Conservation (phyloP, 2,797 vertebrate species). For the Dendrocincla fuliginosa region DNA sequence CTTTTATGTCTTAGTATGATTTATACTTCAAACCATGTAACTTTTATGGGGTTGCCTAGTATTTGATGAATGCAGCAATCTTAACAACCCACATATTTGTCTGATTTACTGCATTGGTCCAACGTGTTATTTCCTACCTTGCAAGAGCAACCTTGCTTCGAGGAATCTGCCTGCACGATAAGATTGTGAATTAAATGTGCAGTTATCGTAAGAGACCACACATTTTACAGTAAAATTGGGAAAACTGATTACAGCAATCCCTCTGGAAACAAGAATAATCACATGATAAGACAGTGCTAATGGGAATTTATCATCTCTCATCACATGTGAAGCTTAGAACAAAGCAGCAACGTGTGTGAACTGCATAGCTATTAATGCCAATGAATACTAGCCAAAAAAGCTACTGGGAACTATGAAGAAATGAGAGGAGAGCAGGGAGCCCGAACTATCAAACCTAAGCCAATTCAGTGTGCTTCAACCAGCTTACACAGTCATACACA, state of each 20-base stretch:
- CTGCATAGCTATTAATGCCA: slow-evolving; percentile 33
- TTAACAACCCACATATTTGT: slow-evolving; percentile 34
- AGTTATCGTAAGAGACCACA: slow-evolving; percentile 63
- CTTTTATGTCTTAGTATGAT: slow-evolving; percentile 39
- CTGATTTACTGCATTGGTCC: slow-evolving; percentile 43
- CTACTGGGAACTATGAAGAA: background rate
- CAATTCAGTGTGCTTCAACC: background rate
- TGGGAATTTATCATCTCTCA: slow-evolving; percentile 64
- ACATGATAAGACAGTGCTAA: slow-evolving; percentile 62
- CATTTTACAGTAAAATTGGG: slow-evolving; percentile 70
- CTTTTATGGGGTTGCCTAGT: slow-evolving; percentile 36
- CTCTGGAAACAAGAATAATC: slow-evolving; percentile 59
- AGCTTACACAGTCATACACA: background rate
- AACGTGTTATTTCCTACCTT: slow-evolving; percentile 25
- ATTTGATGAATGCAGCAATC: slow-evolving; percentile 44
- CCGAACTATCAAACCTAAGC: background rate
- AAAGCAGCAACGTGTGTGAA: background rate
- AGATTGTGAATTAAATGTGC: slow-evolving; percentile 46
- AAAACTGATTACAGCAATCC: slow-evolving; percentile 67
- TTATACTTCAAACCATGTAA: slow-evolving; percentile 42
- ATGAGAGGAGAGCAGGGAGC: background rate
- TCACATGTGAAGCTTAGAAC: slow-evolving; percentile 47
- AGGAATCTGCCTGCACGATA: slow-evolving; percentile 38
- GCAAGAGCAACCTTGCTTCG: slow-evolving; percentile 24
- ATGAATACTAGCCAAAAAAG: background rate